A percentile compares a stretch with the other conserved stretches of the same genome.
Conservation (phyloP, 2,888 invertebrate genomes). For the Drosophila koepferae region DNA sequence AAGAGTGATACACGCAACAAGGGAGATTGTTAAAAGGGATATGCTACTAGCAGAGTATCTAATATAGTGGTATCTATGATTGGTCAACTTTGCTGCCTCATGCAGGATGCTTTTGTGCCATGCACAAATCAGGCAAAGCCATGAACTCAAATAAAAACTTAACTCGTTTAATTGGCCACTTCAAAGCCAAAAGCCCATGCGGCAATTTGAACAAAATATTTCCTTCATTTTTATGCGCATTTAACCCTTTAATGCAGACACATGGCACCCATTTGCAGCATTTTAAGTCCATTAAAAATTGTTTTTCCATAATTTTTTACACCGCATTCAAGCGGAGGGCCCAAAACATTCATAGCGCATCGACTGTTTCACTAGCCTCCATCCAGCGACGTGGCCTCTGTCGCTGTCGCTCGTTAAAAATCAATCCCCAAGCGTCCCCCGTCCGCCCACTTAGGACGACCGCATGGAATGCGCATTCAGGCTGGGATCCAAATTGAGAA, state of each 20-base stretch:
- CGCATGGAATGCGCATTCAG: conserved; percentile 28
- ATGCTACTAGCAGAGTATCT: not conserved
- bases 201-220: conserved; percentile 59
- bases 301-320: conserved; percentile 76
- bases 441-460: conserved; percentile 12
- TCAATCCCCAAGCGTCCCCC: conserved; percentile 73
- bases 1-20: conserved; percentile 17
- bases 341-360: conserved; percentile 55
- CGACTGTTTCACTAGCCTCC: conserved; percentile 43
- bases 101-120: no score
- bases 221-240: conserved; percentile 60
- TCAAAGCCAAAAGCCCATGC: conserved; percentile 50
- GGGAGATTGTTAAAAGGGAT: conserved; percentile 1
- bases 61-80: not conserved
- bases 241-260: conserved; percentile 74
- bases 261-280: conserved; percentile 63
- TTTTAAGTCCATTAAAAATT: conserved; percentile 78
- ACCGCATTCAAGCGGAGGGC: conserved; percentile 45
- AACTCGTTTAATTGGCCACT: conserved; percentile 58
- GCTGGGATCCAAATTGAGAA: conserved; percentile 12
- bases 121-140: conserved; percentile 36
- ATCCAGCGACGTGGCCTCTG: conserved; percentile 10
- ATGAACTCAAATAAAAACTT: conserved; percentile 32
- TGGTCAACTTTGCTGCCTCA: not conserved
- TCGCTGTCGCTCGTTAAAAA: conserved; percentile 74